Conservation (phyloP, 35 echinoderm and acorn worm species). For the Hemicentrotus pulcherrimus region DNA sequence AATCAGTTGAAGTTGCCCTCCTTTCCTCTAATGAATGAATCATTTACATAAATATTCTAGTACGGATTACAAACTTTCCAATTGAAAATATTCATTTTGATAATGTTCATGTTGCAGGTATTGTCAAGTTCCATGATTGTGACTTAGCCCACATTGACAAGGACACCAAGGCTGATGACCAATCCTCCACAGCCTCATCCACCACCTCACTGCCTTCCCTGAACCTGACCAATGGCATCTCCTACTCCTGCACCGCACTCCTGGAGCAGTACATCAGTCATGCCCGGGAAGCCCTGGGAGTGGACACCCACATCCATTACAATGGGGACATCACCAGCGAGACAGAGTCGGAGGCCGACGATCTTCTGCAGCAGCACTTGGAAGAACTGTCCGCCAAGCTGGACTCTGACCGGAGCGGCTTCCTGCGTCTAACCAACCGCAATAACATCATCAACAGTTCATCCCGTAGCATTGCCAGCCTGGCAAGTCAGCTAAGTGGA, state of each 20-base stretch:
- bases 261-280: constrained; percentile 97
- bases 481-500: constrained; percentile 86
- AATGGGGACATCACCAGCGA: constrained; percentile 88
- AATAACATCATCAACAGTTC: constrained; percentile 84
- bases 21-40: too few species aligned
- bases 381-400: constrained; percentile 83
- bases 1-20: too few species aligned
- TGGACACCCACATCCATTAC: constrained; percentile 74
- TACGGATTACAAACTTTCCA: too few species aligned
- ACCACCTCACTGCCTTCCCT: constrained; percentile 49
- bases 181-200: constrained; percentile 63
- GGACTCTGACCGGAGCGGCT: constrained; percentile 41
- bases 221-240: constrained; percentile 53
- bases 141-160: constrained; percentile 81
- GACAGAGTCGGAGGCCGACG: constrained; percentile 95
- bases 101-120: constrained; percentile 55
- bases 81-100: not conserved
- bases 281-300: constrained; percentile 85
- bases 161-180: constrained; percentile 54
- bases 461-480: constrained; percentile 70
- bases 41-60: too few species aligned
- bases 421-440: constrained; percentile 51
- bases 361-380: constrained; percentile 88
- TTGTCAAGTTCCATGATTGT: constrained; percentile 90
- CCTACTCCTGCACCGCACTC: constrained; percentile 61